These are phyloP conservation scores for Drosophila simulans DNA, from an alignment of 1,140 invertebrate species.

Conservation along the genomic window DNA sequence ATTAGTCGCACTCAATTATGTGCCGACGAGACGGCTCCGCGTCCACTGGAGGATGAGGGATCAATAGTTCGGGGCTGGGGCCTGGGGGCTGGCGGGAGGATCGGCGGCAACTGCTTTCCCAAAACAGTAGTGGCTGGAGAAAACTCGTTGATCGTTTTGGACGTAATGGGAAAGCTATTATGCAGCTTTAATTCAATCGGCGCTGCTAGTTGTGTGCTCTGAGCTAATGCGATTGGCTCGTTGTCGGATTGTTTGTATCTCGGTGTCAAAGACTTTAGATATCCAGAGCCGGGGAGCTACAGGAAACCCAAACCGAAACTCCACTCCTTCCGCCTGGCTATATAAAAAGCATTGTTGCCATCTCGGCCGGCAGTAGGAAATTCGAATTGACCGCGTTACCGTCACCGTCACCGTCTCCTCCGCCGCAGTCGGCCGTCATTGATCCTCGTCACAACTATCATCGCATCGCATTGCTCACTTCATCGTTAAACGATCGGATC, in stretches of 20 bases:
- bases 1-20: slow-evolving; percentile 78
- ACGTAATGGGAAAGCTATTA: slow-evolving; percentile 77
- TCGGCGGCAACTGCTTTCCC: slow-evolving; percentile 57
- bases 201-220: slow-evolving; percentile 30
- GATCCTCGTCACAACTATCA: slow-evolving; percentile 14
- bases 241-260: slow-evolving; percentile 52
- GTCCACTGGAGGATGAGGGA: slow-evolving; percentile 18
- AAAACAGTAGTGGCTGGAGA: slow-evolving; percentile 53
- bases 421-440: slow-evolving; percentile 14
- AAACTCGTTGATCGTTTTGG: slow-evolving; percentile 72
- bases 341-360: slow-evolving; percentile 78
- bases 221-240: slow-evolving; percentile 27
- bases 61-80: background rate
- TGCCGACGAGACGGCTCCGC: slow-evolving; percentile 29
- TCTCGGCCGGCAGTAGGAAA: slow-evolving; percentile 58
- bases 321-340: slow-evolving; percentile 78
- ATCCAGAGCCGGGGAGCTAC: slow-evolving; percentile 40
- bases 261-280: slow-evolving; percentile 58
- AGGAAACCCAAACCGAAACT: slow-evolving; percentile 69
- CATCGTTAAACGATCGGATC: slow-evolving; percentile 34
- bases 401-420: slow-evolving; percentile 35
- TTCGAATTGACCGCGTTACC: slow-evolving; percentile 72
- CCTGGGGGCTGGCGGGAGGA: slow-evolving; percentile 9
- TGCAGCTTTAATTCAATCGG: slow-evolving; percentile 71
- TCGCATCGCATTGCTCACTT: slow-evolving; percentile 1